These are phyloP conservation scores for Ditula angustiorana DNA, from an alignment of 2,888 invertebrate species.

Conservation along the genomic window DNA sequence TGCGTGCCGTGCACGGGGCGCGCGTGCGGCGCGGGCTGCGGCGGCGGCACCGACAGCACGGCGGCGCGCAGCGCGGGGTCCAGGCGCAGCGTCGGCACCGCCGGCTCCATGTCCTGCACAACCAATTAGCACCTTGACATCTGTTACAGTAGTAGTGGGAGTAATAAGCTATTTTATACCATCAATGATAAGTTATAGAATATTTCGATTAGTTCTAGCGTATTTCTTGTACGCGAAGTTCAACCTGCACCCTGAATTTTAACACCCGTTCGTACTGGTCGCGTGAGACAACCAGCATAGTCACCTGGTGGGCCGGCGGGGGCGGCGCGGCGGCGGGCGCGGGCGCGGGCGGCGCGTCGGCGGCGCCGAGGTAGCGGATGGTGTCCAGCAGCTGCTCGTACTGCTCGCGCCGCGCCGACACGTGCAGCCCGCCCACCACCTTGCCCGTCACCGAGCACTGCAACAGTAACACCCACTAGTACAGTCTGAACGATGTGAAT, in stretches of 20 bases:
- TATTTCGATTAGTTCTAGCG: too few species aligned
- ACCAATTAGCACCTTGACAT: too few species aligned
- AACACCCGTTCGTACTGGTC: too few species aligned
- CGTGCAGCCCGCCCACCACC: constrained; percentile 93
- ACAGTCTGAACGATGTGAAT: too few species aligned
- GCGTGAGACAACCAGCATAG: too few species aligned
- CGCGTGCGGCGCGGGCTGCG: constrained; percentile 45
- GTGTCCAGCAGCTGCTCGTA: constrained; percentile 96
- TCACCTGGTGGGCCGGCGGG: constrained; percentile 12
- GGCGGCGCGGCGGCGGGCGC: constrained; percentile 43
- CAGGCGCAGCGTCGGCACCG: constrained; percentile 82
- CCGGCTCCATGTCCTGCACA: constrained; percentile 60
- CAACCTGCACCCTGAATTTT: too few species aligned
- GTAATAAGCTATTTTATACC: too few species aligned
- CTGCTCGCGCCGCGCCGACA: constrained; percentile 93
- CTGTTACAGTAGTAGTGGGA: not conserved
- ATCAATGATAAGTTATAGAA: too few species aligned
- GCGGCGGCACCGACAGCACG: constrained; percentile 69
- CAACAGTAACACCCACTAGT: constrained; percentile 15
- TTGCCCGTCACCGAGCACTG: constrained; percentile 89
- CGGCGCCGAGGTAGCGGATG: constrained; percentile 62
- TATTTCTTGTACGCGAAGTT: too few species aligned
- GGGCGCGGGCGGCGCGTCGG: constrained; percentile 46
- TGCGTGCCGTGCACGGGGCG: not conserved
- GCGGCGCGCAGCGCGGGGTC: constrained; percentile 87